phyloP scores from a whole-genome alignment of 2,113 vertebrate species.

The Paradisaea rubra region DNA sequence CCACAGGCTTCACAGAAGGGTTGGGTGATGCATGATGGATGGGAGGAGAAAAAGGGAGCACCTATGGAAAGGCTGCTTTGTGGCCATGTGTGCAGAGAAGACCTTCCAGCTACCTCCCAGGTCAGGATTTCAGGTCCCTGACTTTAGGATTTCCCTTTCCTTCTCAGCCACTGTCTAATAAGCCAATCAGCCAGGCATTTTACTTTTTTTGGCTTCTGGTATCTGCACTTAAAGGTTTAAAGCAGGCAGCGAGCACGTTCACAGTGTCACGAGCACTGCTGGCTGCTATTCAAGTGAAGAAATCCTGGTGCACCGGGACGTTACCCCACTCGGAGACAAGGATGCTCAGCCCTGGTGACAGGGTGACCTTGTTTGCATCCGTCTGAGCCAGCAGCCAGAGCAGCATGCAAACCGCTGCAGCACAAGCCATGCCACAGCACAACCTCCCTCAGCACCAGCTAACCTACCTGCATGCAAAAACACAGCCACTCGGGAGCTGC shows the following conservation, averaged over 20 bases:
- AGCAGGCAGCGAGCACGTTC: not conserved
- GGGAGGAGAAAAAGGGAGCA: not conserved
- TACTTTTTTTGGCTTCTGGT: not conserved
- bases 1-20: not conserved
- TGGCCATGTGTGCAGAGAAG: not conserved
- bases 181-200: not conserved
- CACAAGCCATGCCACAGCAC: not conserved
- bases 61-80: not conserved
- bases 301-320: not conserved
- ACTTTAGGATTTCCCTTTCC: not conserved
- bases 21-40: not conserved
- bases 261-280: not conserved
- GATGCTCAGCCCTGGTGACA: not conserved
- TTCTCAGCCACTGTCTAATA: not conserved
- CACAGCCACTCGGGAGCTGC: not conserved
- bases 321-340: not conserved
- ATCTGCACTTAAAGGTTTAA: not conserved
- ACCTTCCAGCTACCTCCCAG: not conserved
- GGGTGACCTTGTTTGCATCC: conserved; percentile 46
- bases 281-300: not conserved
- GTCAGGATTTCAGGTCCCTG: not conserved
- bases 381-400: not conserved
- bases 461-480: not conserved
- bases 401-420: conserved; percentile 17
- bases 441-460: not conserved